Conservation (phyloP, 2,797 vertebrate genomes). For the Ibycter americanus region DNA sequence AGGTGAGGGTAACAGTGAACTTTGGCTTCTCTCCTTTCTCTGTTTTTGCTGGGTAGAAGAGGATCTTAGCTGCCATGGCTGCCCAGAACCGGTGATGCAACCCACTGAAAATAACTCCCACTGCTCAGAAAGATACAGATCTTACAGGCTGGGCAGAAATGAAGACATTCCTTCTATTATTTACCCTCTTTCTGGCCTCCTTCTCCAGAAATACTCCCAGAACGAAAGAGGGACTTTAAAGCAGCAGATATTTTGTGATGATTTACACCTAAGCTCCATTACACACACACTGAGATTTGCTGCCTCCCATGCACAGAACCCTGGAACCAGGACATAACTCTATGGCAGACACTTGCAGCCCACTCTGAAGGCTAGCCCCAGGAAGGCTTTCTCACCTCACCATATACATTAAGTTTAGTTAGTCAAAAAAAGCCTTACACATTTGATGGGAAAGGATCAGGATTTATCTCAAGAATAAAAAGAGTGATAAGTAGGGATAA, state of each 20-base stretch:
- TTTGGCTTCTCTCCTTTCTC: not conserved
- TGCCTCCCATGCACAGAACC: not conserved
- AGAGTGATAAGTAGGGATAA: not conserved
- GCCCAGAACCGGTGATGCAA: not conserved
- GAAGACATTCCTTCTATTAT: not conserved
- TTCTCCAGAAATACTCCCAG: not conserved
- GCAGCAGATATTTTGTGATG: not conserved
- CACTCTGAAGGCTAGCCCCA: not conserved
- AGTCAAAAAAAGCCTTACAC: not conserved
- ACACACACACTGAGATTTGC: not conserved
- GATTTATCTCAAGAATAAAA: conserved; percentile 13
- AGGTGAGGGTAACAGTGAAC: not conserved
- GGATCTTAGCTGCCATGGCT: not conserved
- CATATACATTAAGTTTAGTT: not conserved
- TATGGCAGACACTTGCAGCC: not conserved
- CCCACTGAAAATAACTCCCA: not conserved
- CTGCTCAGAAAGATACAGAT: not conserved
- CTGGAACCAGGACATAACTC: not conserved
- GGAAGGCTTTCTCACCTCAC: not conserved
- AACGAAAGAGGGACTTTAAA: not conserved
- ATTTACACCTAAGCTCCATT: not conserved
- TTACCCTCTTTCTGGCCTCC: not conserved
- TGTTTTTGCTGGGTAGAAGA: not conserved
- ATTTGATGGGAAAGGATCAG: not conserved
- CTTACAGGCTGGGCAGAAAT: not conserved